Base-by-base conservation (phyloP, 2,797 vertebrate genomes). In the Chaetophractus vellerosus region DNA sequence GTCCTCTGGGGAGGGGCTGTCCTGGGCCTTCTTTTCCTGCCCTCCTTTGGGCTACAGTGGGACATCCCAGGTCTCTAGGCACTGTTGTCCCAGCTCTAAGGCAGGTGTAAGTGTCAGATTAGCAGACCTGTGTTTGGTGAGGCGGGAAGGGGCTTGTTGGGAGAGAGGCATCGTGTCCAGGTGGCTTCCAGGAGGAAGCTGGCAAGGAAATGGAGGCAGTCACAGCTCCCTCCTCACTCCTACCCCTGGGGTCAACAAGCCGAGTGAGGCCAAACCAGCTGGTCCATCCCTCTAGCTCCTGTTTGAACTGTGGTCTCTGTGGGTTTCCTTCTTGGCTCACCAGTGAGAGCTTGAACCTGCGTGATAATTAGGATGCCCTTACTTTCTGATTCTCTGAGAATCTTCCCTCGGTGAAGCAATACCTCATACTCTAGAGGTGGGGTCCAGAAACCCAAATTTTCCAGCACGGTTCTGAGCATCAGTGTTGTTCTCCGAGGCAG, bases 291-390 rank as follows among this genome's bases (percentile, higher is more conserved):
- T 5, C 57, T 55, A n/a, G 79, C 63, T 95, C 48, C 68, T 57
- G 19, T 33, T 55, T 61, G 45, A 36, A 83, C 82, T 38, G 2
- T 21, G 59, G 41, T 59, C 75, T 87, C 92, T 69, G 52, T 48
- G 75, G 24, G 21, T 61, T 95, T 92, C 81, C 86, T 93, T 66
- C 72, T 74, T 41, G 41, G 11, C 19, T 79, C 23, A 41, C 18
- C 64, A 59, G 52, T 1, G 15, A 91, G 79, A 86, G 57, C n/a
- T 48, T 31, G n/a, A 87, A 68, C 28, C 45, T 9, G 0, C 0
- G 8, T 38, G 26, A 59, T 21, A 31, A 68, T 26, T 21, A 45
- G 1, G 24, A 79, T 8, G 33, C 3, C 61, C 33, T 78, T 9
- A 14, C n/a, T 19, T 91, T 55, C 87, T 0, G 4, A 21, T 36